Conservation (phyloP, 2,888 invertebrate genomes). For the Temnothorax rugatulus region DNA sequence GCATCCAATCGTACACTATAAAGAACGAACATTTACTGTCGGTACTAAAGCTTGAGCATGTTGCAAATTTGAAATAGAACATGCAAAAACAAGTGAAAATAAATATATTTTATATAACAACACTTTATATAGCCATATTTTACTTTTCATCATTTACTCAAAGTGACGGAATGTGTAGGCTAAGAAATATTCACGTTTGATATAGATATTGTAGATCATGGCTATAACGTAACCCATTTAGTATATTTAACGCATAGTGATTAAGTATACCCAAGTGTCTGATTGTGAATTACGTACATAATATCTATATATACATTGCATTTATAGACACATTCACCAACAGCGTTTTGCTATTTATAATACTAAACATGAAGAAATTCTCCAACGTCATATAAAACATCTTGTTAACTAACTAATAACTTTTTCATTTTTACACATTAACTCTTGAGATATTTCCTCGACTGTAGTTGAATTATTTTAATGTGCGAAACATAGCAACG, state of each 20-base stretch:
- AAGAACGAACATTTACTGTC: too few species aligned
- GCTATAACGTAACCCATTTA: neutral
- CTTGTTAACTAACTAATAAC: neutral
- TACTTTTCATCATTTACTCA: too few species aligned
- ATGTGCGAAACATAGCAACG: neutral
- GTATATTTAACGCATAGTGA: neutral
- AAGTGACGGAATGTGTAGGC: neutral
- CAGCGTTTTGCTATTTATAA: neutral
- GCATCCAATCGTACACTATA: too few species aligned
- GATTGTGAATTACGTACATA: neutral
- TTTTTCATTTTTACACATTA: neutral
- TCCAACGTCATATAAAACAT: neutral
- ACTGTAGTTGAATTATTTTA: neutral
- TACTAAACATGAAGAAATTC: neutral
- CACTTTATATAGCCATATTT: neutral
- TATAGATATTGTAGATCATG: neutral
- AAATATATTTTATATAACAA: constrained; percentile 9
- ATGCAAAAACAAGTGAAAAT: neutral
- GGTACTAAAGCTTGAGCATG: neutral
- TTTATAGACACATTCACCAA: neutral
- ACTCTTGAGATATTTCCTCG: neutral
- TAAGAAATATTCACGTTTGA: neutral
- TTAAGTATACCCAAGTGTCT: neutral
- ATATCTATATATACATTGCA: neutral
- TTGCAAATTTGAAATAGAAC: neutral